Conservation (phyloP, 2,888 invertebrate species). For the Baronia brevicornis region DNA sequence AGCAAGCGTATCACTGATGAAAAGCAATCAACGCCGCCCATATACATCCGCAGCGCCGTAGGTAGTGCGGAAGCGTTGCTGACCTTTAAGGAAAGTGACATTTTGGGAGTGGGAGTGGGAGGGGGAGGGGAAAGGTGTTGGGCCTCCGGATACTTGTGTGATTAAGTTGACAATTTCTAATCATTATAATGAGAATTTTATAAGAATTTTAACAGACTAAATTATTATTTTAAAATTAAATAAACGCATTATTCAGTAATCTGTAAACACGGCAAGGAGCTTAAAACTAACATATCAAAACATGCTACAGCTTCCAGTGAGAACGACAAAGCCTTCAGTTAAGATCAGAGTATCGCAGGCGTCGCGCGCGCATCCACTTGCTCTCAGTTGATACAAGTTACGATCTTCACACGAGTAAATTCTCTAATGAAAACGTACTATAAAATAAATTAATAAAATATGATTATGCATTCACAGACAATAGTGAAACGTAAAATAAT, state of each 20-base stretch:
- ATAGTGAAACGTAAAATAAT: conserved; percentile 3
- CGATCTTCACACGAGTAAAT: conserved; percentile 5
- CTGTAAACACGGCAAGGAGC: conserved; percentile 47
- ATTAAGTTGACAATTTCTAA: no score
- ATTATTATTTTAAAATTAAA: no score
- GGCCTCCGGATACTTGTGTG: no score
- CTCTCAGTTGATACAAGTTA: conserved; percentile 18
- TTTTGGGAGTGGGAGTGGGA: no score
- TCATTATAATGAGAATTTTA: no score
- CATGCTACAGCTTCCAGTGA: conserved; percentile 58
- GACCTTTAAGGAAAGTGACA: no score
- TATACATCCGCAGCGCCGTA: no score
- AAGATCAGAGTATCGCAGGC: conserved; percentile 52
- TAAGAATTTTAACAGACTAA: no score
- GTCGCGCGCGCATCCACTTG: conserved; percentile 54
- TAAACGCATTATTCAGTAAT: conserved; percentile 31
- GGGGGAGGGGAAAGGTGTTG: no score
- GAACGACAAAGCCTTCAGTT: conserved; percentile 65
- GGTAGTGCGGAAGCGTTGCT: no score
- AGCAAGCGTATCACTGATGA: no score
- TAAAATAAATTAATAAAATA: conserved; percentile 3
- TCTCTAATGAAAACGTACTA: not conserved
- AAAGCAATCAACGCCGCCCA: no score
- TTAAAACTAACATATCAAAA: conserved; percentile 56
- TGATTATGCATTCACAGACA: conserved; percentile 8